A percentile compares a stretch with the other conserved stretches of the same genome.
Evolutionary conservation across 2,113 vertebrate species (phyloP).

Genomic region (Probosciger aterrimus): DNA sequence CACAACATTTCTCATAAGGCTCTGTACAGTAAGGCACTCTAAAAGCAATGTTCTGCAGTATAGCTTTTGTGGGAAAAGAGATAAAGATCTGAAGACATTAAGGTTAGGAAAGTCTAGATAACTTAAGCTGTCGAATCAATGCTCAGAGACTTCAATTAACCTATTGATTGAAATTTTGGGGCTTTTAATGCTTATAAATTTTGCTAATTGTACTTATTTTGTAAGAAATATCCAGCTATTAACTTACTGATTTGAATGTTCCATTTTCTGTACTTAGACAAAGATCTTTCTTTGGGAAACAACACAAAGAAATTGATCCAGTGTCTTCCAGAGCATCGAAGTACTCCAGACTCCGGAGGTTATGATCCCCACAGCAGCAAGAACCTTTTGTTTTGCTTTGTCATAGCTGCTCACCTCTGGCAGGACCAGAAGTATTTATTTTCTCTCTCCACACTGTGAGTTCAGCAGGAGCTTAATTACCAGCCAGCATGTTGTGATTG

Average conservation of each 20-base stretch:
- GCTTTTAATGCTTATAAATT: neutral
- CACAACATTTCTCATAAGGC: neutral
- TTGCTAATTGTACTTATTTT: neutral
- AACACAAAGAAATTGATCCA: neutral
- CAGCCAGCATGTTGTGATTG: constrained; percentile 12
- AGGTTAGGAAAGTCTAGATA: neutral
- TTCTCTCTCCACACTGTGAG: constrained; percentile 1
- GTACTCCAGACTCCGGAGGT: neutral
- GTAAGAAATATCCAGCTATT: neutral
- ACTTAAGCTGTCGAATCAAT: neutral
- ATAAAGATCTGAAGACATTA: neutral
- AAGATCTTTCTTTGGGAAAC: neutral
- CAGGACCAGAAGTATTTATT: constrained; percentile 56
- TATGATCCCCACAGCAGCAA: neutral
- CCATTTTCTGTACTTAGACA: neutral
- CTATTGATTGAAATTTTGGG: neutral
- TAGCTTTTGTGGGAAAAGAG: neutral
- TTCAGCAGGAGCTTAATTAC: constrained; percentile 51
- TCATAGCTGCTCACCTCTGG: constrained; percentile 36
- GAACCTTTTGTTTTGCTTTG: neutral
- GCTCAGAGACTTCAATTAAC: neutral
- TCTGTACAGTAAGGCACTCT: neutral
- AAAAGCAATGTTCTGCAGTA: neutral
- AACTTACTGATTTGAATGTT: neutral
- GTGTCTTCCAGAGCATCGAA: neutral